Evolutionary conservation across 2,888 invertebrate species (phyloP).

Genomic region (Flabesymbios commensalis): DNA sequence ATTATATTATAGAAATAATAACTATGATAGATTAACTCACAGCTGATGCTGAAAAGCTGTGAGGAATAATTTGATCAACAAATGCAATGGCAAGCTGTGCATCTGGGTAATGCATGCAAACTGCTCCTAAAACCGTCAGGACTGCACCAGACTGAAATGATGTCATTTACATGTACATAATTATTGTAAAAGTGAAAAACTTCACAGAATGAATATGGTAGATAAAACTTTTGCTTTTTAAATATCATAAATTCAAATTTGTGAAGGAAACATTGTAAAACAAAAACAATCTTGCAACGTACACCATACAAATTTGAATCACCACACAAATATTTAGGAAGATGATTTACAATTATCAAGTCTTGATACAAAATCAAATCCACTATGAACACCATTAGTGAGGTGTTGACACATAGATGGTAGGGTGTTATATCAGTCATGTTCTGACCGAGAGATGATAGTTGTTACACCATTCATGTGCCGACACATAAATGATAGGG

Average conservation of each 20-base stretch:
- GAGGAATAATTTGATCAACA: conserved; percentile 73
- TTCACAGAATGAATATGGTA: not conserved
- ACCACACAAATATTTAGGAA: too few relatives aligned
- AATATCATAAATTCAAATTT: not conserved
- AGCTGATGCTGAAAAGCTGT: conserved; percentile 77
- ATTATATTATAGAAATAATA: not conserved
- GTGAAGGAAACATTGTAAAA: not conserved
- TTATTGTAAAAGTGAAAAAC: not conserved
- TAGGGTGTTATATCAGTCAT: too few relatives aligned
- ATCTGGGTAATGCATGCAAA: conserved; percentile 87
- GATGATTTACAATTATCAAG: too few relatives aligned
- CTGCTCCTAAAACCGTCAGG: conserved; percentile 84
- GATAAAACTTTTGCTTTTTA: not conserved
- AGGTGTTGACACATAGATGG: too few relatives aligned
- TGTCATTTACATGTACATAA: conserved; percentile 1
- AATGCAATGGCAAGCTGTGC: conserved; percentile 86
- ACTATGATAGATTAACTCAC: conserved; percentile 15
- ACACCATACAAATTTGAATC: too few relatives aligned
- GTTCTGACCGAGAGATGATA: too few relatives aligned
- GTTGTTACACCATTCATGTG: too few relatives aligned
- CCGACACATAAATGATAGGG: too few relatives aligned
- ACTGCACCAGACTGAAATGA: conserved; percentile 87
- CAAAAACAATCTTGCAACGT: not conserved
- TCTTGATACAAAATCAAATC: too few relatives aligned
- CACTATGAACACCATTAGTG: too few relatives aligned